Conservation (phyloP, 2,888 invertebrate genomes). For the Andrena minutula region DNA sequence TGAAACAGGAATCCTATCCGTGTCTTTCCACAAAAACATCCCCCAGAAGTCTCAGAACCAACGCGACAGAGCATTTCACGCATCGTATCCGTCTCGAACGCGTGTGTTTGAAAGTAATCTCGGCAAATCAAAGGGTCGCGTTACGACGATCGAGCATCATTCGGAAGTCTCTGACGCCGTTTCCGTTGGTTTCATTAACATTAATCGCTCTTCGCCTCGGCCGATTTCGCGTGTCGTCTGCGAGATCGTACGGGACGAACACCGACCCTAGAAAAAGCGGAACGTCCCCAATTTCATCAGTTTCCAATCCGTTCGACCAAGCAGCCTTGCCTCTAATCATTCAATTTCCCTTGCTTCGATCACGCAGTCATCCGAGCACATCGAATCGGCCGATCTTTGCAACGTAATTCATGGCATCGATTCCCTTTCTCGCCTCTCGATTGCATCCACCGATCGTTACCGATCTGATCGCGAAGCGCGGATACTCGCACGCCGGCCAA, state of each 20-base stretch:
- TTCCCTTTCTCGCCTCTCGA: not conserved
- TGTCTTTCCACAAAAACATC: not conserved
- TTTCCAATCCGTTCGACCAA: not conserved
- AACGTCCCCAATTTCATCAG: not conserved
- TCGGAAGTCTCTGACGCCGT: conserved; percentile 41
- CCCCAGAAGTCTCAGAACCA: not conserved
- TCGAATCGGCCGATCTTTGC: not conserved
- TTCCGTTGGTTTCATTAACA: conserved; percentile 21
- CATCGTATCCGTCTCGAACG: not conserved
- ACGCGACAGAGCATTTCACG: not conserved
- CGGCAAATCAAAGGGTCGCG: conserved; percentile 27
- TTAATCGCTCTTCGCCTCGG: conserved; percentile 1
- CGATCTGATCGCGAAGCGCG: conserved; percentile 40
- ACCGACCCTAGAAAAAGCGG: conserved; percentile 23
- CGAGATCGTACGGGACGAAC: conserved; percentile 28
- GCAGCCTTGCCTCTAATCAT: not conserved
- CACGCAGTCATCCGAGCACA: conserved; percentile 21
- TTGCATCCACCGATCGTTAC: conserved; percentile 16
- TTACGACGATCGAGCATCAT: conserved; percentile 32
- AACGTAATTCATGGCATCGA: not conserved
- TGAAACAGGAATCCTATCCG: not conserved
- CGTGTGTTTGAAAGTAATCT: conserved; percentile 20
- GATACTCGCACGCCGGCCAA: conserved; percentile 30
- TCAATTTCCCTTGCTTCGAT: conserved; percentile 7
- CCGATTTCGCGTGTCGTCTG: conserved; percentile 14